Percentiles rank a stretch among this genome's conserved stretches.
phyloP scores from a whole-genome alignment of 1,140 invertebrate species.

The Coenobita brevimanus region DNA sequence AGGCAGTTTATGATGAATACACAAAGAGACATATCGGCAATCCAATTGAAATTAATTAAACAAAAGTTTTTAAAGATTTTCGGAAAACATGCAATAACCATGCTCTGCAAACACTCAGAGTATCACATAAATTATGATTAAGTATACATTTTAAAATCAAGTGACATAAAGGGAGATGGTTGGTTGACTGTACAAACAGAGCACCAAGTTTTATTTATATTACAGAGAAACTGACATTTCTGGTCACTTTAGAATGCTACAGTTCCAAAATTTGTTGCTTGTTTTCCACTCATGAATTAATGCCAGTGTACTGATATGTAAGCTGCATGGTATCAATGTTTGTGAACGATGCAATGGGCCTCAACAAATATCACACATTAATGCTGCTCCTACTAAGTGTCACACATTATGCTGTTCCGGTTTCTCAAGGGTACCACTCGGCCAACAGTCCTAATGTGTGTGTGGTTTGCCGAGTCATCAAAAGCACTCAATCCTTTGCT shows the following conservation, averaged over 20 bases:
- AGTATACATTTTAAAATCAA: neutral
- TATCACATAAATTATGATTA: neutral
- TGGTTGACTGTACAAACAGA: conserved; percentile 5
- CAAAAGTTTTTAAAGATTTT: conserved; percentile 6
- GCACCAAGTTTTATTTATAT: conserved; percentile 3
- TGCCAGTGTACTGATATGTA: neutral
- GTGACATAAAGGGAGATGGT: too few relatives aligned
- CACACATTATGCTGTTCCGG: too few relatives aligned
- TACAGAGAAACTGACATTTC: too few relatives aligned
- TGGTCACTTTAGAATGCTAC: too few relatives aligned
- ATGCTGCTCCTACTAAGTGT: neutral
- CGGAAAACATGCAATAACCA: conserved; percentile 50
- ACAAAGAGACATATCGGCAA: conserved; percentile 7
- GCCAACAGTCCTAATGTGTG: neutral
- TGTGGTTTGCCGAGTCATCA: conserved; percentile 4
- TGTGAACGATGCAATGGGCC: neutral
- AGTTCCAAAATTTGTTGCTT: too few relatives aligned
- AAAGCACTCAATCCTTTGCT: conserved; percentile 22
- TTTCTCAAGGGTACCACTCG: too few relatives aligned
- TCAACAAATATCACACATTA: neutral
- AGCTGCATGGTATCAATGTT: neutral
- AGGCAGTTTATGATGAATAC: conserved; percentile 44
- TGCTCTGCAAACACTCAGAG: conserved; percentile 51
- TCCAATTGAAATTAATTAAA: neutral
- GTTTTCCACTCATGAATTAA: too few relatives aligned